Percentiles rank a stretch among this genome's conserved stretches.
Conservation (phyloP, 2,888 invertebrate species). For the Lagria hirta region DNA sequence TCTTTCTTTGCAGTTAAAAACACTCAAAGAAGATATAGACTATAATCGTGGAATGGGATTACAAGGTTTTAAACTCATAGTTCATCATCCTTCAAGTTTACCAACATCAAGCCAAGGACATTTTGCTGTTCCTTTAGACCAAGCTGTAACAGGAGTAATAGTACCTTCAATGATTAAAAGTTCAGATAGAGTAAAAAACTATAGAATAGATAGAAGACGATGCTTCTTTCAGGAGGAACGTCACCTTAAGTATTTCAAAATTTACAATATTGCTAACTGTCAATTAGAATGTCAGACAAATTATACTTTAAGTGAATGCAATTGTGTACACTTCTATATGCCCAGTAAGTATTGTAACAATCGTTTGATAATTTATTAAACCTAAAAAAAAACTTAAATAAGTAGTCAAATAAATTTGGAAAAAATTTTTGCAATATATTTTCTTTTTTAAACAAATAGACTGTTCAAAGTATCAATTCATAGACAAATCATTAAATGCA, state of each 20-base stretch:
- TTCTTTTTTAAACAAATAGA: too few species aligned
- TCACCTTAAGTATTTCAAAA: constrained; percentile 63
- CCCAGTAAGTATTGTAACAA: constrained; percentile 47
- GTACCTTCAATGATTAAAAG: constrained; percentile 73
- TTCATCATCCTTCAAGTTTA: constrained; percentile 49
- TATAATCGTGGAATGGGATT: not conserved
- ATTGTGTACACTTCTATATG: constrained; percentile 62
- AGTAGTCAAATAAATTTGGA: too few species aligned
- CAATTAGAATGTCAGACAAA: constrained; percentile 70
- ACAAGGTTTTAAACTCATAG: not conserved
- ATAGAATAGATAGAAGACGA: constrained; percentile 63
- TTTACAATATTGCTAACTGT: constrained; percentile 71
- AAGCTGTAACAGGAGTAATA: constrained; percentile 67
- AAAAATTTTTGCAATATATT: too few species aligned
- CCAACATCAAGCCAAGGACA: constrained; percentile 66
- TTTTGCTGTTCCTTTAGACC: constrained; percentile 65
- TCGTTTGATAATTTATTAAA: too few species aligned
- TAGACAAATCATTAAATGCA: too few species aligned
- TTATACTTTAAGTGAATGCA: constrained; percentile 58
- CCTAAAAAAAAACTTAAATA: too few species aligned
- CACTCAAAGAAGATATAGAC: not conserved
- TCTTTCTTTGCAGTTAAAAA: too few species aligned
- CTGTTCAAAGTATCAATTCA: too few species aligned
- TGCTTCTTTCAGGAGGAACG: constrained; percentile 69
- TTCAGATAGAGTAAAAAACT: constrained; percentile 63